A percentile compares a stretch with the other conserved stretches of the same genome.
Evolutionary conservation across 2,797 vertebrate genomes (phyloP).

Genomic region (Sebastes nivosus): DNA sequence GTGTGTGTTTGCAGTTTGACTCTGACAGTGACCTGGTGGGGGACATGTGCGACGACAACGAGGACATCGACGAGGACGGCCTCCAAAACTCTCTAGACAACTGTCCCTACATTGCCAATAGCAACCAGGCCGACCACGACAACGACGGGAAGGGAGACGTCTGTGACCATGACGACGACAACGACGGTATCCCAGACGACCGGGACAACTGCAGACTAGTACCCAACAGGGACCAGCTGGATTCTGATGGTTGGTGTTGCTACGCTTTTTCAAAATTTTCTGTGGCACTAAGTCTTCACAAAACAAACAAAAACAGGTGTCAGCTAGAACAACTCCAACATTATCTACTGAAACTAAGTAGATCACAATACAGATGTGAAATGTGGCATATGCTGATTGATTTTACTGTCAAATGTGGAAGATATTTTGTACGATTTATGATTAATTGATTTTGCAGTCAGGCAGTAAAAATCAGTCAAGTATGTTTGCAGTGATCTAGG

Average conservation of each 20-base stretch:
- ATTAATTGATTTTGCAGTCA: slow-evolving; percentile 45
- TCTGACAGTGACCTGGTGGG: slow-evolving; percentile 94
- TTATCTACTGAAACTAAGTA: not conserved
- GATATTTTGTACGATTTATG: not conserved
- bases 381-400: not conserved
- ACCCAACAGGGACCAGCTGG: slow-evolving; percentile 89
- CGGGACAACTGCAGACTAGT: slow-evolving; percentile 96
- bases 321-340: not conserved
- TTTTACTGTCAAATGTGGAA: slow-evolving; percentile 14
- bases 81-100: slow-evolving; percentile 98
- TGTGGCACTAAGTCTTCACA: not conserved
- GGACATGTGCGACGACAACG: slow-evolving; percentile 92
- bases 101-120: slow-evolving; percentile 94
- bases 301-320: not conserved
- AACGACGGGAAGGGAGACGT: slow-evolving; percentile 92
- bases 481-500: slow-evolving; percentile 13
- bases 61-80: slow-evolving; percentile 96
- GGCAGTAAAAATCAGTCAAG: slow-evolving; percentile 16
- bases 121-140: slow-evolving; percentile 97
- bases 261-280: not conserved
- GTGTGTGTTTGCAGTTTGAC: slow-evolving; percentile 81
- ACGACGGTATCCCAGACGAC: slow-evolving; percentile 93
- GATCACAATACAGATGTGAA: not conserved
- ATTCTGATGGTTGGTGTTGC: slow-evolving; percentile 85
- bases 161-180: slow-evolving; percentile 95